phyloP scores from a whole-genome alignment of 1,140 invertebrate genomes.

The Tetragonula clypearis region DNA sequence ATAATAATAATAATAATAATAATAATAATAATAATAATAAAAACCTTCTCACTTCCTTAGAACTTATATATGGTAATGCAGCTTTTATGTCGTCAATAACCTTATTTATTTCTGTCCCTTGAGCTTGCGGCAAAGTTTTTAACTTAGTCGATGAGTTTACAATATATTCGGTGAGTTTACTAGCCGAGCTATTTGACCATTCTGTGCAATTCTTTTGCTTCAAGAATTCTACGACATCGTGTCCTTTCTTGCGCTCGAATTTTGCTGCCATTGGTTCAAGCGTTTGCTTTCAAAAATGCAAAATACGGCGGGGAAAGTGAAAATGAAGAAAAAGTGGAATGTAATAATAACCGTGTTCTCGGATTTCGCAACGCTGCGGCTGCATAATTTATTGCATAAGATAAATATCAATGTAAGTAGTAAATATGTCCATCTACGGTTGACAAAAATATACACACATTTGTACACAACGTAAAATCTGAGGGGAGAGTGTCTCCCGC shows the following conservation, averaged over 20 bases:
- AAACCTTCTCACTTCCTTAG: slow-evolving; percentile 67
- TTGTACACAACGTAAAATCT: slow-evolving; percentile 41
- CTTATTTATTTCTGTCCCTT: slow-evolving; percentile 36
- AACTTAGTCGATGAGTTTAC: background rate
- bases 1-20: background rate
- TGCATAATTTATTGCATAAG: slow-evolving; percentile 77
- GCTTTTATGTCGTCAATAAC: slow-evolving; percentile 57
- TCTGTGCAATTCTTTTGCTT: background rate
- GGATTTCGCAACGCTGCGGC: slow-evolving; percentile 69
- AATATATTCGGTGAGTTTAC: background rate
- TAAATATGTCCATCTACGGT: slow-evolving; percentile 58
- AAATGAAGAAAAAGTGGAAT: background rate
- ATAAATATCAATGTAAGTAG: slow-evolving; percentile 73
- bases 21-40: background rate
- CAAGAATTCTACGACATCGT: background rate
- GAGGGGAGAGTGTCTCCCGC: background rate
- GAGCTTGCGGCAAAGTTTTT: slow-evolving; percentile 52
- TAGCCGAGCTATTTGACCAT: background rate
- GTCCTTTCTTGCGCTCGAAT: background rate
- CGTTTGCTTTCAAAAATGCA: background rate
- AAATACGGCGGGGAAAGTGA: background rate
- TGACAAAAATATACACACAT: slow-evolving; percentile 72
- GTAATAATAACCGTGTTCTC: background rate
- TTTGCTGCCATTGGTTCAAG: background rate
- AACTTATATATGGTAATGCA: slow-evolving; percentile 53